A percentile compares a stretch with the other conserved stretches of the same genome.
Evolutionary conservation across 2,888 invertebrate genomes (phyloP).

Genomic region (Polydrusus pterygomalis): DNA sequence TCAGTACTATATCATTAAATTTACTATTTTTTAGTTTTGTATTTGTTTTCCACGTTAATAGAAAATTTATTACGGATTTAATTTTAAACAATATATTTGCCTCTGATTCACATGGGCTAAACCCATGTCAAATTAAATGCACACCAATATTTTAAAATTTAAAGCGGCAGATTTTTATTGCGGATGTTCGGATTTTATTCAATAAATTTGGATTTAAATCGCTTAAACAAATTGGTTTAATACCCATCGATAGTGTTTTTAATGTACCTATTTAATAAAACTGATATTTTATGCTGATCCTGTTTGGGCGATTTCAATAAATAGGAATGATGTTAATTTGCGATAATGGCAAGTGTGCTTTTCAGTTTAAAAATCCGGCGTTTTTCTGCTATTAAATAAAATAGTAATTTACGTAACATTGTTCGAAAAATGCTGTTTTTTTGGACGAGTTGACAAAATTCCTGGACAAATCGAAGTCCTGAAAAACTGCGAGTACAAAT

Average conservation of each 20-base stretch:
- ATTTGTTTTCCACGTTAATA: constrained; percentile 5
- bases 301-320: background rate
- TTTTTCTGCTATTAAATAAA: too few relatives aligned
- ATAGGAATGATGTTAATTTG: background rate
- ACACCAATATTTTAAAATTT: constrained; percentile 20
- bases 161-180: constrained; percentile 14
- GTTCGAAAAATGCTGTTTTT: too few relatives aligned
- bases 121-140: background rate
- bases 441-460: too few relatives aligned
- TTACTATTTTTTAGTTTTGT: constrained; percentile 1
- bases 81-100: constrained; percentile 10
- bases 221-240: constrained; percentile 15
- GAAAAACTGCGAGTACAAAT: too few relatives aligned
- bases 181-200: constrained; percentile 11
- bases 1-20: background rate
- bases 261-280: background rate
- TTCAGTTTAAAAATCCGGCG: too few relatives aligned
- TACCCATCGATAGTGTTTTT: constrained; percentile 7
- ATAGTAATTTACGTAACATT: too few relatives aligned
- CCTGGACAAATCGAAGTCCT: too few relatives aligned
- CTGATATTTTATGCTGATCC: constrained; percentile 3
- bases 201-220: constrained; percentile 20
- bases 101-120: background rate
- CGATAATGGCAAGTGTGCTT: too few relatives aligned
- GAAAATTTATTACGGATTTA: constrained; percentile 12